A percentile compares a stretch with the other conserved stretches of the same genome.
phyloP scores from a whole-genome alignment of 2,113 vertebrate genomes.

The Ursus arctos region DNA sequence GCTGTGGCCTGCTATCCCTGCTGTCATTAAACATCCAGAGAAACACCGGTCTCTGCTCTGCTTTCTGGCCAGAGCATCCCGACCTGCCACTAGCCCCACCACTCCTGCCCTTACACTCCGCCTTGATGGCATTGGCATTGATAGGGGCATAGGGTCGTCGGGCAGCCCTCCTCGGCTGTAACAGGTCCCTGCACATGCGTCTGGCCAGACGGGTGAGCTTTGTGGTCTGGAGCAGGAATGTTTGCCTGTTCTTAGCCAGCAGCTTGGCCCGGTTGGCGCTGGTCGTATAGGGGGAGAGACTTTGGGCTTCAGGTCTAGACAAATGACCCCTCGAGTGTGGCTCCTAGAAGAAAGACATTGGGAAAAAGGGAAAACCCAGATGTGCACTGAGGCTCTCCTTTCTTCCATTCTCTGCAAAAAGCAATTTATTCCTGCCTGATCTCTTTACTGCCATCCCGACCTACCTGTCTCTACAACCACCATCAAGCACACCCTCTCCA shows the following conservation, averaged over 20 bases:
- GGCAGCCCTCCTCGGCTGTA: constrained; percentile 94
- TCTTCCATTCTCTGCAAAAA: background rate
- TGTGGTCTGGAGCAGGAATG: constrained; percentile 96
- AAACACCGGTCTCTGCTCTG: background rate
- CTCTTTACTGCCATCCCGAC: background rate
- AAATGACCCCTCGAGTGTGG: constrained; percentile 91
- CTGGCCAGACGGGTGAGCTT: constrained; percentile 96
- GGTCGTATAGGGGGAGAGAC: constrained; percentile 94
- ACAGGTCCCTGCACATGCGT: constrained; percentile 94
- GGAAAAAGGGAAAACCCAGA: background rate
- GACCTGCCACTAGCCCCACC: background rate
- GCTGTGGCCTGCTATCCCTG: background rate
- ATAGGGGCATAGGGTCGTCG: constrained; percentile 96
- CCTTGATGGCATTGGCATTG: constrained; percentile 96
- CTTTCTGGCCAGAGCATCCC: background rate
- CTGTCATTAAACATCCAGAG: background rate
- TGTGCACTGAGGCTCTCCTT: background rate
- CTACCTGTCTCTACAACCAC: background rate
- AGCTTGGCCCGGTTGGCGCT: constrained; percentile 95
- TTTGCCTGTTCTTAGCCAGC: constrained; percentile 96
- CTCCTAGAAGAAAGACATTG: constrained; percentile 84
- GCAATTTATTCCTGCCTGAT: background rate
- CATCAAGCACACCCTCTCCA: background rate
- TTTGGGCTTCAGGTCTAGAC: constrained; percentile 95
- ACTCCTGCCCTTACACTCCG: constrained; percentile 91